phyloP scores from a whole-genome alignment of 1,140 invertebrate genomes.

The Cherax destructor region DNA sequence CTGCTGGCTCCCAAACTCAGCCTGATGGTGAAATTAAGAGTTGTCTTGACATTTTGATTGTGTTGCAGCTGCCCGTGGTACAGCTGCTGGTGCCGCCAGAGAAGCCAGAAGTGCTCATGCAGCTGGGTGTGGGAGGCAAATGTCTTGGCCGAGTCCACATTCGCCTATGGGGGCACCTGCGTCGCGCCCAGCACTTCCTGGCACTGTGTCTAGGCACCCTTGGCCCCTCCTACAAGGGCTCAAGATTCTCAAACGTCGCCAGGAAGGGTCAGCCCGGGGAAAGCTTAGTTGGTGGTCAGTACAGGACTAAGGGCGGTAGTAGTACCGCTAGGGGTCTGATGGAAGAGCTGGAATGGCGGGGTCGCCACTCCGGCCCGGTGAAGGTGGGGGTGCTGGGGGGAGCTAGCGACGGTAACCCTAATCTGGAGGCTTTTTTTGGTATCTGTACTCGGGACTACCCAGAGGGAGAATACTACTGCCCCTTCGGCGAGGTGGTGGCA shows the following conservation, averaged over 20 bases:
- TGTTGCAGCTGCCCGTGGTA: constrained; percentile 31
- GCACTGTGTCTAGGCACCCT: constrained; percentile 36
- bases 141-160: constrained; percentile 41
- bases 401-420: constrained; percentile 27
- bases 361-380: constrained; percentile 11
- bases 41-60: not conserved
- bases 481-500: constrained; percentile 48
- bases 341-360: constrained; percentile 46
- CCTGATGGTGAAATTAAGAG: not conserved
- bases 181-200: constrained; percentile 56
- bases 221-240: constrained; percentile 43
- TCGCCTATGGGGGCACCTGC: constrained; percentile 49
- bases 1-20: not conserved
- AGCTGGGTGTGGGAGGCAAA: not conserved
- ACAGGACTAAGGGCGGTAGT: constrained; percentile 13
- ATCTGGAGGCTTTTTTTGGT: constrained; percentile 32
- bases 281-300: constrained; percentile 32
- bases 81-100: constrained; percentile 14
- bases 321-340: constrained; percentile 31
- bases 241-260: constrained; percentile 36
- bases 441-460: constrained; percentile 43
- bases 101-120: constrained; percentile 40
- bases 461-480: constrained; percentile 28
- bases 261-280: constrained; percentile 41
- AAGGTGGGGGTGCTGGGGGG: constrained; percentile 33